These are phyloP conservation scores for Argopecten irradians DNA, from an alignment of 1,140 invertebrate species.

Conservation along the genomic window DNA sequence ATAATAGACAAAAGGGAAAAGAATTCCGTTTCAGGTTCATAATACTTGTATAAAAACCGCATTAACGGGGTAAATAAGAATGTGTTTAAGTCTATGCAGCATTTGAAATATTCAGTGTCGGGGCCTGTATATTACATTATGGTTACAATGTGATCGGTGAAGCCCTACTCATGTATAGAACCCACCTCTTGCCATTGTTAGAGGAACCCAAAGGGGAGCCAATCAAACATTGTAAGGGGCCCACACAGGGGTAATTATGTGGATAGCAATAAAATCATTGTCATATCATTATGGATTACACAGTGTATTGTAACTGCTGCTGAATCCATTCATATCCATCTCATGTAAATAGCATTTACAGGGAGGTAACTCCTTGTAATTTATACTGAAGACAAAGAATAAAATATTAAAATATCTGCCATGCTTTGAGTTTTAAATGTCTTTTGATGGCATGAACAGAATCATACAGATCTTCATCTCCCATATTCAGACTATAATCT, in stretches of 20 bases:
- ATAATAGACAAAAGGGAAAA: not conserved
- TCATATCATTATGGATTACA: not conserved
- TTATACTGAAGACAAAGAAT: not conserved
- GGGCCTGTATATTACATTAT: not conserved
- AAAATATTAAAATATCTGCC: not conserved
- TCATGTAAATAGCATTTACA: not conserved
- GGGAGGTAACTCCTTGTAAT: constrained; percentile 12
- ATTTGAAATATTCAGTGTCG: not conserved
- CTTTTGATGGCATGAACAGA: not conserved
- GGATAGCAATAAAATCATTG: constrained; percentile 2
- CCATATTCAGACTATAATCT: too few species aligned
- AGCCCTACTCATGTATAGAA: constrained; percentile 2
- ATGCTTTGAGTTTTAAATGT: not conserved
- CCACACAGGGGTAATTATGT: not conserved
- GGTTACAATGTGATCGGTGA: not conserved
- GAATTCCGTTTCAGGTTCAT: too few species aligned
- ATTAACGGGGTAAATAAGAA: not conserved
- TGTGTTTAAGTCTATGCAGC: not conserved
- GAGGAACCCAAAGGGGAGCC: not conserved
- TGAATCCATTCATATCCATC: too few species aligned
- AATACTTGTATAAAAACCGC: not conserved
- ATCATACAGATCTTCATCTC: not conserved
- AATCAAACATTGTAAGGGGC: not conserved
- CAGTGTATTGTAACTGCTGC: not conserved
- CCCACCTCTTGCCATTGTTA: not conserved